A percentile compares a stretch with the other conserved stretches of the same genome.
Conservation (phyloP, 2,888 invertebrate species). For the Tenthredo mesomela region DNA sequence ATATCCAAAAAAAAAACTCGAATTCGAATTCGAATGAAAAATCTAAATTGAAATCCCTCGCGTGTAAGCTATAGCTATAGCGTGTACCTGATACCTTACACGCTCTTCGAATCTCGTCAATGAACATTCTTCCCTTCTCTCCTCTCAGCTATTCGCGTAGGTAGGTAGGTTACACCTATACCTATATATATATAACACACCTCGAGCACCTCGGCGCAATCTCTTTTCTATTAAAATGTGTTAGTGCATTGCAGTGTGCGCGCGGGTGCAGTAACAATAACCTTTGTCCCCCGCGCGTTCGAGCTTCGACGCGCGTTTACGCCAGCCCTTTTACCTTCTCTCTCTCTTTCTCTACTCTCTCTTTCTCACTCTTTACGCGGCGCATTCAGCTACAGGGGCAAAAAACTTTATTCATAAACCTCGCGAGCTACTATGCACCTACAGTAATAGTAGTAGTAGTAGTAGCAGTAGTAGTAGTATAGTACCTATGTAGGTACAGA, state of each 20-base stretch:
- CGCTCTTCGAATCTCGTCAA: slow-evolving; percentile 41
- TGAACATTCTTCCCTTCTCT: slow-evolving; percentile 38
- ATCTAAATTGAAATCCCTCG: background rate
- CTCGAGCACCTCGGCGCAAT: background rate
- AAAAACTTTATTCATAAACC: slow-evolving; percentile 36
- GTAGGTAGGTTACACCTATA: background rate
- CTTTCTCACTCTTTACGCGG: slow-evolving; percentile 39
- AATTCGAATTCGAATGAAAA: background rate
- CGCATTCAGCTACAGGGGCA: background rate
- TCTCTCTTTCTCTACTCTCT: background rate
- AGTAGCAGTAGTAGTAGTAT: background rate
- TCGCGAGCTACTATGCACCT: slow-evolving; percentile 3
- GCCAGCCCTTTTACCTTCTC: slow-evolving; percentile 23
- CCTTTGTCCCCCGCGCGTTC: slow-evolving; percentile 11
- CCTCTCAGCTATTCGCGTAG: background rate
- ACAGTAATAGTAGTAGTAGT: background rate
- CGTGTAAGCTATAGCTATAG: background rate
- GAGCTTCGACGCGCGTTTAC: background rate
- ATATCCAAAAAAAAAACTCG: no score
- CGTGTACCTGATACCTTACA: no score
- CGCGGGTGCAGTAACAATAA: slow-evolving; percentile 28
- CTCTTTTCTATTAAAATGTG: background rate
- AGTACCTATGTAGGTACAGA: background rate
- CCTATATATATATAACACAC: background rate
- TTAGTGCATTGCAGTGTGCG: background rate